Conservation (phyloP, 2,888 invertebrate genomes). For the Apamea sordens region DNA sequence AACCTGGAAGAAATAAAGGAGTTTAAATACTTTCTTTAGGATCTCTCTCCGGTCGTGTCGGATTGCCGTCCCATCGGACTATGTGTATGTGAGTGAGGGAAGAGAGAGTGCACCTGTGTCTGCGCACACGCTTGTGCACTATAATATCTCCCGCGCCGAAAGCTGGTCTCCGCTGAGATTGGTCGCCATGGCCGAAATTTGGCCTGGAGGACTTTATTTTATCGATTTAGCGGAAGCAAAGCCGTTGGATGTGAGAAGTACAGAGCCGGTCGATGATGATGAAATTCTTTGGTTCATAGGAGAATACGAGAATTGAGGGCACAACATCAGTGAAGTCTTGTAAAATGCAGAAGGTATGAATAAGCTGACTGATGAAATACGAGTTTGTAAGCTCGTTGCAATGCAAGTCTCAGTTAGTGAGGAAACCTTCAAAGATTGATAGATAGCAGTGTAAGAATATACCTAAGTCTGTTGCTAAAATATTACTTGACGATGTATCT, state of each 20-base stretch:
- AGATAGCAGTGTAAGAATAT: not conserved
- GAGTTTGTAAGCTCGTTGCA: not conserved
- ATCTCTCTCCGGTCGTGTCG: not conserved
- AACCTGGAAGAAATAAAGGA: slow-evolving; percentile 80
- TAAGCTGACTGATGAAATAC: not conserved
- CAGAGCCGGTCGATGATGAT: not conserved
- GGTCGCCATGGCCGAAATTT: too few species aligned
- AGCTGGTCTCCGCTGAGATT: too few species aligned
- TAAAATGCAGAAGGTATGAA: not conserved
- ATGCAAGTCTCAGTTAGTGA: slow-evolving; percentile 12
- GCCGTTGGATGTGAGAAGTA: not conserved
- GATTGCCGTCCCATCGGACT: not conserved
- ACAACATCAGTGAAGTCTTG: not conserved
- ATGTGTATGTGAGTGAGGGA: not conserved
- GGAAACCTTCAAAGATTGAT: slow-evolving; percentile 21
- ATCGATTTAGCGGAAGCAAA: too few species aligned
- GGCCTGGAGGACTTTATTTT: too few species aligned
- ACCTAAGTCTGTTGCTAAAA: slow-evolving; percentile 19
- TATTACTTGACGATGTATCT: slow-evolving; percentile 38
- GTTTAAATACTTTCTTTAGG: not conserved
- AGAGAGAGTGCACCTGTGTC: not conserved
- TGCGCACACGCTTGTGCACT: not conserved
- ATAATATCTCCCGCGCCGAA: too few species aligned
- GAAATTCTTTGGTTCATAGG: not conserved
- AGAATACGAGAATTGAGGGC: not conserved